A percentile compares a stretch with the other conserved stretches of the same genome.
Evolutionary conservation across 1,140 invertebrate species (phyloP).

Genomic region (Heliconius himera): DNA sequence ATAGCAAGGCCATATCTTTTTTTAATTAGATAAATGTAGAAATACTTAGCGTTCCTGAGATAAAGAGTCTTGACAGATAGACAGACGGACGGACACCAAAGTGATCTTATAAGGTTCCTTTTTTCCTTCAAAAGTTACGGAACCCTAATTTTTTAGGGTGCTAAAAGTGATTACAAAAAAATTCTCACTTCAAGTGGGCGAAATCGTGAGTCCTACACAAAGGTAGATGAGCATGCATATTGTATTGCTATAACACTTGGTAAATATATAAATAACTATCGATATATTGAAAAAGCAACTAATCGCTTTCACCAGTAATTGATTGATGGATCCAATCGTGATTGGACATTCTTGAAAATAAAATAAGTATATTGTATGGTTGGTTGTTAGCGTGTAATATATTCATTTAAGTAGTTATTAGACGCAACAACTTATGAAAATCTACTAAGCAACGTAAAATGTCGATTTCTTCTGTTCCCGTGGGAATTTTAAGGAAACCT

Average conservation of each 20-base stretch:
- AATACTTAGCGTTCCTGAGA: no score
- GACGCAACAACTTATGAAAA: not conserved
- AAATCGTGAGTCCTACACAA: slow-evolving; percentile 24
- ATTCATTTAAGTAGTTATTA: not conserved
- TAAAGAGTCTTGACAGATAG: no score
- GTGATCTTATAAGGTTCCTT: no score
- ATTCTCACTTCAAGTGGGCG: slow-evolving; percentile 32
- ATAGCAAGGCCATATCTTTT: no score
- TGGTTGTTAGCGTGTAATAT: not conserved
- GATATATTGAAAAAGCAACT: slow-evolving; percentile 22
- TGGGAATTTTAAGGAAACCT: no score
- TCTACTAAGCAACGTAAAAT: not conserved
- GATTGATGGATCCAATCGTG: slow-evolving; percentile 42
- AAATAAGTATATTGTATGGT: not conserved
- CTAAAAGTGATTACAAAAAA: slow-evolving; percentile 27
- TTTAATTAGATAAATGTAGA: no score
- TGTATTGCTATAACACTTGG: slow-evolving; percentile 21
- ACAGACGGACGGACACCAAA: no score
- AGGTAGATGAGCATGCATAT: slow-evolving; percentile 19
- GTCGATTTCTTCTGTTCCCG: not conserved
- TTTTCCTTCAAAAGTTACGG: no score
- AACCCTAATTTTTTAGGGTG: no score
- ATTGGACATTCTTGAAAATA: slow-evolving; percentile 22
- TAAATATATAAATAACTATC: slow-evolving; percentile 26
- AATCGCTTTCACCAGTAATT: slow-evolving; percentile 46